phyloP scores from a whole-genome alignment of 2,888 invertebrate species.

The Herminia tarsipennalis region DNA sequence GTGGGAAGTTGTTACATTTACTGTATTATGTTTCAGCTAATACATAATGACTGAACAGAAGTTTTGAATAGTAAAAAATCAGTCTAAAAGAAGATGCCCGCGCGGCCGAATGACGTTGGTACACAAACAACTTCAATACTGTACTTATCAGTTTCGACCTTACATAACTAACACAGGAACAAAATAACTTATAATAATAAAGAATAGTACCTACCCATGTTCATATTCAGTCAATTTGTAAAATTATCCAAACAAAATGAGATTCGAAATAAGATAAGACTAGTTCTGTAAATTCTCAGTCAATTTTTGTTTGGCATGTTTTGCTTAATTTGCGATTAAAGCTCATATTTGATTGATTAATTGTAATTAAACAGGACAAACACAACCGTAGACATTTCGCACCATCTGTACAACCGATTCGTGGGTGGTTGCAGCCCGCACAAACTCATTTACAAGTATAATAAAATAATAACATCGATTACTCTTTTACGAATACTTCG shows the following conservation, averaged over 20 bases:
- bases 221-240: conserved; percentile 52
- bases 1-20: conserved; percentile 19
- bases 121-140: conserved; percentile 47
- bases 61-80: conserved; percentile 66
- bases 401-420: conserved; percentile 15
- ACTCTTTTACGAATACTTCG: too few relatives aligned
- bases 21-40: conserved; percentile 18
- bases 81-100: conserved; percentile 72
- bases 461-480: too few relatives aligned
- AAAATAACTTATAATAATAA: conserved; percentile 52
- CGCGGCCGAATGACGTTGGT: conserved; percentile 60
- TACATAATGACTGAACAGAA: conserved; percentile 46
- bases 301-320: conserved; percentile 39
- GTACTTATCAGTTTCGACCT: conserved; percentile 49
- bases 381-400: conserved; percentile 28
- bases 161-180: conserved; percentile 66
- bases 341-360: conserved; percentile 31
- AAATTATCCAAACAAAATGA: conserved; percentile 45
- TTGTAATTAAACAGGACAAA: conserved; percentile 23
- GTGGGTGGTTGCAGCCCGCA: not conserved
- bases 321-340: conserved; percentile 27
- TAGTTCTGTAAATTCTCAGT: conserved; percentile 41
- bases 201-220: conserved; percentile 43
- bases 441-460: not conserved
- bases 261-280: conserved; percentile 42